These are phyloP conservation scores for Drosophila histrio DNA, from an alignment of 2,888 invertebrate species.

Conservation along the genomic window DNA sequence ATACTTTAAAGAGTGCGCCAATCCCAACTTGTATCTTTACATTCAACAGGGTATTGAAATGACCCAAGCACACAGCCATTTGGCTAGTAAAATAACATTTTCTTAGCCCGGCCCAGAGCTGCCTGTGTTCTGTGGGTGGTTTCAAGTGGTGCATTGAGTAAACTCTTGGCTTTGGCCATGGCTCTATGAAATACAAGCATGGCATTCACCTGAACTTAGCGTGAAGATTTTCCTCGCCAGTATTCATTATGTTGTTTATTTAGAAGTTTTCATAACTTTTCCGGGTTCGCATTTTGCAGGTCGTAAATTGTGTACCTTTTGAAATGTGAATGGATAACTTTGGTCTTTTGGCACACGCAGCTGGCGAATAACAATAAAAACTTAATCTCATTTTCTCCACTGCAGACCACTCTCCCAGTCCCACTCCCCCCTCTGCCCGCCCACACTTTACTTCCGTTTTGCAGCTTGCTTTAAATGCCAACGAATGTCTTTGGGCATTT, in stretches of 20 bases:
- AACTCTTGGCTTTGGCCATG: slow-evolving; percentile 20
- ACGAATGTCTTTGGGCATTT: slow-evolving; percentile 17
- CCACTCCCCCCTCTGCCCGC: not conserved
- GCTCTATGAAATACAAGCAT: slow-evolving; percentile 9
- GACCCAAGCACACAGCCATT: not conserved
- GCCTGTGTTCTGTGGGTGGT: slow-evolving; percentile 13
- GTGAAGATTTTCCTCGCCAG: slow-evolving; percentile 9
- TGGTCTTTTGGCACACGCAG: slow-evolving; percentile 18
- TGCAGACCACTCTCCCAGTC: not conserved
- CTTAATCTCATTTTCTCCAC: slow-evolving; percentile 34
- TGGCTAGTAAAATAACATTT: slow-evolving; percentile 34
- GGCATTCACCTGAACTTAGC: slow-evolving; percentile 32
- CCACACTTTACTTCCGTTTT: slow-evolving; percentile 11
- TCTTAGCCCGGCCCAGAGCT: slow-evolving; percentile 22
- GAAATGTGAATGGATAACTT: slow-evolving; percentile 15
- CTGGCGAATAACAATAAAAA: slow-evolving; percentile 38
- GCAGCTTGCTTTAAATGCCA: slow-evolving; percentile 14
- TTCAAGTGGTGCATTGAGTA: not conserved
- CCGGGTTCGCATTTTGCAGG: slow-evolving; percentile 12
- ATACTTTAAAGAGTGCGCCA: not conserved
- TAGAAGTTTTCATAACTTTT: slow-evolving; percentile 37
- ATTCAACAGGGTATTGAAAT: slow-evolving; percentile 19
- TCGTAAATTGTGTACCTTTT: slow-evolving; percentile 28
- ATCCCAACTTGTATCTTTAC: not conserved
- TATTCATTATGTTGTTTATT: slow-evolving; percentile 43